Evolutionary conservation across 2,888 invertebrate species (phyloP), one percentile per base, ranked within the genome.

Genomic region (Ennomos quercinarius): DNA sequence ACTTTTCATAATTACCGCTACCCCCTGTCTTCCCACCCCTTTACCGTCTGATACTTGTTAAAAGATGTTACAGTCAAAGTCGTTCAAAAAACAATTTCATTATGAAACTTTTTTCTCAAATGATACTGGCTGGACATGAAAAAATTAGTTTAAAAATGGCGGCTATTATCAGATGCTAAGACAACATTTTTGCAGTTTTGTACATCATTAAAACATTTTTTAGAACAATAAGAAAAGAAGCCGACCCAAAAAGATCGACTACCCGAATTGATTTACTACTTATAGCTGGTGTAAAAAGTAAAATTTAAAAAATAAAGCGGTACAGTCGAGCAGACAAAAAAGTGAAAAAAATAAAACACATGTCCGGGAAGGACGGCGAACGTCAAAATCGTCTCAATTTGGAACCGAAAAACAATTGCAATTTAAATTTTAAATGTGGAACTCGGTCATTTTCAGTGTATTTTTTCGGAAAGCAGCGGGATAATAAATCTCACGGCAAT

Each of bases 351-450:
- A 36, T 59, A 62, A 63, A 77, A 85, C 88, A 87, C 84, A 87
- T 86, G 89, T 88, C 84, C 76, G 70, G 74, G 63, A 72, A 73
- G 78, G 80, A 82, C 80, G 78, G 81, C 80, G 80, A 78, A 87
- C 80, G 90, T 91, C 91, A 91, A 90, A 91, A 91, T 86, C 83
- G 88, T 91, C 88, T 90, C 90, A 91, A 90, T 91, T 91, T 90
- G 82, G 77, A 81, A 78, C 76, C 77, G 80, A 87, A 86, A 90
- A 91, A 89, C 88, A 89, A 88, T 87, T 80, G 86, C 73, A 71
- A 91, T 91, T 90, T 91, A 86, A 91, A 91, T 84, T 91, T 91
- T 82, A 91, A 91, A 91, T 91, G 66, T 74, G 74, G 79, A 75
- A 77, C 79, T 82, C 85, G 86, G 83, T 86, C 86, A 89, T 91